A percentile compares a stretch with the other conserved stretches of the same genome.
Conservation (phyloP, 2,113 vertebrate genomes). For the Henicopernis longicauda region DNA sequence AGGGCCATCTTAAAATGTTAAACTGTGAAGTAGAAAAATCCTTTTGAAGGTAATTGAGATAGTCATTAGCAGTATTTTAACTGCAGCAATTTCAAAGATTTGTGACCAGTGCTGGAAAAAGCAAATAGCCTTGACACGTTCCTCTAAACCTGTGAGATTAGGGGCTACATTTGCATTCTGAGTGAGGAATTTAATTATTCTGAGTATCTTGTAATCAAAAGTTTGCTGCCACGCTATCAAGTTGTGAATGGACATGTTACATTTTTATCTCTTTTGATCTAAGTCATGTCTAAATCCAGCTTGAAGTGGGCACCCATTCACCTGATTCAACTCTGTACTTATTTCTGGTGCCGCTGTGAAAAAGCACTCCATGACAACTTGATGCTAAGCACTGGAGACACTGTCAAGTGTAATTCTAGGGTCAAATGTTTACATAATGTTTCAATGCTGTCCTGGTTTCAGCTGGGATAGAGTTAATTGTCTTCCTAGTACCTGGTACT, state of each 20-base stretch:
- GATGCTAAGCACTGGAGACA: not conserved
- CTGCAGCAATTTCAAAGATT: not conserved
- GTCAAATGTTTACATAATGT: not conserved
- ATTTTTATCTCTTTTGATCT: not conserved
- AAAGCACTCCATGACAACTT: not conserved
- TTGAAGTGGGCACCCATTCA: not conserved
- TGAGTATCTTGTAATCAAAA: not conserved
- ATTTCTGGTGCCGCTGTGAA: not conserved
- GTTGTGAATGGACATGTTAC: not conserved
- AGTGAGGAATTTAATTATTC: not conserved
- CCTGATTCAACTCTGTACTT: not conserved
- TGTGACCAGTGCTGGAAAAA: not conserved
- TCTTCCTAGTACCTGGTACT: too few species aligned
- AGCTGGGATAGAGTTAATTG: too few species aligned
- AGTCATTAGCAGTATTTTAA: conserved; percentile 19
- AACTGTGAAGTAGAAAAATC: not conserved
- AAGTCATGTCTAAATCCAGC: not conserved
- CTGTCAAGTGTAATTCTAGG: not conserved
- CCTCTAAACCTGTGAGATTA: not conserved
- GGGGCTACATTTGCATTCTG: not conserved
- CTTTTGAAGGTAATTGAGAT: not conserved
- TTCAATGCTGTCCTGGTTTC: too few species aligned
- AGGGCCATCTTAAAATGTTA: not conserved
- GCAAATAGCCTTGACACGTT: not conserved
- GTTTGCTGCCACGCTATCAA: not conserved